Conservation (phyloP, 2,888 invertebrate genomes). For the Eilema griseolum region DNA sequence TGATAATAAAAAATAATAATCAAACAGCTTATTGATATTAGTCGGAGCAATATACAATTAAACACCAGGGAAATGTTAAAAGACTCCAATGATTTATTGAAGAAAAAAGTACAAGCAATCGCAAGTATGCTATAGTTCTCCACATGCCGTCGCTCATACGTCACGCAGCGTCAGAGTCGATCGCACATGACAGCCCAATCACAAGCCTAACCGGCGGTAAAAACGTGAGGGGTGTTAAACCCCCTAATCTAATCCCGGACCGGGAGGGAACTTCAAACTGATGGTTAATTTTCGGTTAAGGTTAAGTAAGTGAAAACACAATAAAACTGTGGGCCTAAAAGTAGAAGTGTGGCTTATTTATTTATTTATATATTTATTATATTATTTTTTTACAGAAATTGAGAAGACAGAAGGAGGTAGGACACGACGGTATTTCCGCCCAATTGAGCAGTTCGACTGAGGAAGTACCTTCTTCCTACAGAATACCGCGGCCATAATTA, state of each 20-base stretch:
- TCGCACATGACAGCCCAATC: conserved; percentile 79
- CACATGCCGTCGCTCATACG: conserved; percentile 60
- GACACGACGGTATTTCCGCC: too few species aligned
- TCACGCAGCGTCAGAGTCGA: conserved; percentile 47
- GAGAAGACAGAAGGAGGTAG: too few species aligned
- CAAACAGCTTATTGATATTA: too few species aligned
- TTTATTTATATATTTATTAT: too few species aligned
- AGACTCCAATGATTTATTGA: too few species aligned
- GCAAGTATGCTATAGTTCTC: conserved; percentile 42
- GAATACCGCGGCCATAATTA: too few species aligned
- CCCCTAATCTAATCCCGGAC: conserved; percentile 41
- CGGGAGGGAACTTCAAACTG: conserved; percentile 13
- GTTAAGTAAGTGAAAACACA: background rate
- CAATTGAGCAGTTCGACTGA: too few species aligned
- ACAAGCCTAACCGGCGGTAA: conserved; percentile 63
- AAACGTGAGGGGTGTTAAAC: conserved; percentile 46
- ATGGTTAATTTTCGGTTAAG: conserved; percentile 12
- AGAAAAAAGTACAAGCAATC: conserved; percentile 26
- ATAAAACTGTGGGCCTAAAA: background rate
- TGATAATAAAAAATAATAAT: too few species aligned
- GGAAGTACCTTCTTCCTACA: too few species aligned
- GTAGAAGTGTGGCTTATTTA: background rate
- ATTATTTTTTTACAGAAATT: too few species aligned
- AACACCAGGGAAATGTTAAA: too few species aligned
- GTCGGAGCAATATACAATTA: too few species aligned